Evolutionary conservation across 30 jellyfish, hydroid and myxozoan species (phyloP), one percentile per base, ranked within the genome.

Genomic region (Hydra vulgaris): DNA sequence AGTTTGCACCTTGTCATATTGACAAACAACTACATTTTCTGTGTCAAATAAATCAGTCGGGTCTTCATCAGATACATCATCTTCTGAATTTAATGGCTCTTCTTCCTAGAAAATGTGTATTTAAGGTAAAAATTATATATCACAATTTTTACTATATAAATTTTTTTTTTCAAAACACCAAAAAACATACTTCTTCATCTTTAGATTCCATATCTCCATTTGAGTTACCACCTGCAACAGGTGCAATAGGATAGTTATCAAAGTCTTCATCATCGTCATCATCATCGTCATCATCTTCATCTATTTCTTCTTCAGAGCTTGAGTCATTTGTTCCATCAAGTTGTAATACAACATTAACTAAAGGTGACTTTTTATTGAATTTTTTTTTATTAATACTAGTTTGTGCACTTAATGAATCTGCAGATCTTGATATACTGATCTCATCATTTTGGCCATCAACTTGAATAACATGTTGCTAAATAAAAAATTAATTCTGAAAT

Each of bases 1-100:
- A 56, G 26, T 7, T 5, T 15, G 25, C 77, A 93, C 99, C 99
- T 93, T 93, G 72, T 94, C 99, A 67, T 94, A 94, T 70, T 94
- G 99, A 52, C 99, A 94, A 19, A 94, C 99, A 27, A 94, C 96
- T 23, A 94, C 96, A 76, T 94, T 94, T 21, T 94, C 99, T 0
- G 99, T 94, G 74, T 88, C 99, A 74, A 94, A 94, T 21, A 94
- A 82, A 61, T 88, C 96, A 3, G 95, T 22, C 1, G 96, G 99
- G 72, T 94, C 99, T 20, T 94, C 99, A 15, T 92, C 93, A 21
- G 95, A 82, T 26, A 89, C 99, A 80, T 94, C 99, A 74, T 83
- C 90, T 22, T 74, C 96, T 1, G 96, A 84, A 82, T 94, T 94
- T 78, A 94, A 70, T 8, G 99, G 91, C 18, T 94, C 99, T 0